Percentiles rank a stretch among this genome's conserved stretches.
These are phyloP conservation scores for Perccottus glenii DNA, from an alignment of 2,113 vertebrate genomes.

Conservation along the genomic window DNA sequence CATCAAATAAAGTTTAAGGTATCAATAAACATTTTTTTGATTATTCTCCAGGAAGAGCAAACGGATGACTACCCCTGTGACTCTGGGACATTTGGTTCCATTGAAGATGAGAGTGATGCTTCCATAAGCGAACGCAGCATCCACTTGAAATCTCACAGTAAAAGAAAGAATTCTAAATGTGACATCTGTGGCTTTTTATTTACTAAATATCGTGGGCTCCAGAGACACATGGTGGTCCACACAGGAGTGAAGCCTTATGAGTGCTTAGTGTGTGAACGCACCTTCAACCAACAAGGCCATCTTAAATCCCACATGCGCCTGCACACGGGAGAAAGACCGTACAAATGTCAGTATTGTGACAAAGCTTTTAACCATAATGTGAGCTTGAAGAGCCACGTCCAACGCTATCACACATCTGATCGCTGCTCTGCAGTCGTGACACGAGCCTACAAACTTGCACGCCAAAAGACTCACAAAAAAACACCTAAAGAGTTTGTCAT, in stretches of 20 bases:
- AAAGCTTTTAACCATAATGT: slow-evolving; percentile 51
- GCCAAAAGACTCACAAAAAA: too few relatives aligned
- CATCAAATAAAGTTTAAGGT: background rate
- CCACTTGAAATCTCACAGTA: slow-evolving; percentile 30
- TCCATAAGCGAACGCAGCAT: slow-evolving; percentile 7
- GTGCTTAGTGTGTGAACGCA: slow-evolving; percentile 33
- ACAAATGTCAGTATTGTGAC: slow-evolving; percentile 40
- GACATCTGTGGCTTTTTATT: slow-evolving; percentile 32
- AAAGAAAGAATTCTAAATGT: slow-evolving; percentile 10
- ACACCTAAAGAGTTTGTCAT: background rate
- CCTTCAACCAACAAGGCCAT: slow-evolving; percentile 34
- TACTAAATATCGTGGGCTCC: slow-evolving; percentile 2
- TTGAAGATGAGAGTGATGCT: slow-evolving; percentile 27
- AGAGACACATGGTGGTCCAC: slow-evolving; percentile 47
- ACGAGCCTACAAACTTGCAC: too few relatives aligned
- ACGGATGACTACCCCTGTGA: background rate
- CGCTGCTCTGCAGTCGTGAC: background rate
- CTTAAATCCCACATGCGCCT: slow-evolving; percentile 54
- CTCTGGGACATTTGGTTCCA: slow-evolving; percentile 11
- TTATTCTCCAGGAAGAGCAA: background rate
- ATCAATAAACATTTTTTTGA: too few relatives aligned
- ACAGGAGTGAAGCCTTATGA: slow-evolving; percentile 37
- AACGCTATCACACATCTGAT: slow-evolving; percentile 18
- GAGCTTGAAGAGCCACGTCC: slow-evolving; percentile 45
- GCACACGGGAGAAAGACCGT: slow-evolving; percentile 48